A percentile compares a stretch with the other conserved stretches of the same genome.
Evolutionary conservation across 2,797 vertebrate species (phyloP).

Genomic region (Trichosurus vulpecula): DNA sequence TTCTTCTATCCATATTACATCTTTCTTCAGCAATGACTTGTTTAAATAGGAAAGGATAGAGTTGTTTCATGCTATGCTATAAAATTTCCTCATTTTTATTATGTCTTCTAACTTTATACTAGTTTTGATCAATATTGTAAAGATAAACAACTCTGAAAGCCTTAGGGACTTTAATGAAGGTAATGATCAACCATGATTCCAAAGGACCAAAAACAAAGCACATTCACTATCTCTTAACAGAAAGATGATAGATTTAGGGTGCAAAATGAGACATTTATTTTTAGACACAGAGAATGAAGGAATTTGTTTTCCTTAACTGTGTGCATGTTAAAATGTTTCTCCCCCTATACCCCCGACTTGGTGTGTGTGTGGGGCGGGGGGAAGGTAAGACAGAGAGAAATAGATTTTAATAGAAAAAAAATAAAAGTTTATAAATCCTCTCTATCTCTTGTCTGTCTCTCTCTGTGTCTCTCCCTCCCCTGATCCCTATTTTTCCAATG

Average conservation of each 20-base stretch:
- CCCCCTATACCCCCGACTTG: not conserved
- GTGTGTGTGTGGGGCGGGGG: not conserved
- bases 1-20: not conserved
- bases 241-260: not conserved
- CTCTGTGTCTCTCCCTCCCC: not conserved
- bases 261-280: not conserved
- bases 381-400: not conserved
- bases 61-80: not conserved
- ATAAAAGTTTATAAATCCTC: not conserved
- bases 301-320: not conserved
- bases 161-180: not conserved
- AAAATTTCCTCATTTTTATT: not conserved
- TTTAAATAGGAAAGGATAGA: not conserved
- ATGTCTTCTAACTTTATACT: not conserved
- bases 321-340: not conserved
- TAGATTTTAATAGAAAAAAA: not conserved
- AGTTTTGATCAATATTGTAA: not conserved
- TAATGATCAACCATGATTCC: not conserved
- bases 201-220: not conserved
- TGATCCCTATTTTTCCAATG: not conserved
- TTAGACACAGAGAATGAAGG: not conserved
- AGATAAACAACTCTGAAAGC: not conserved
- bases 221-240: not conserved
- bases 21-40: not conserved
- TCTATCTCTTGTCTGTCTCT: too few species aligned